Evolutionary conservation across 2,797 vertebrate genomes (phyloP).

Genomic region (Lacerta agilis): DNA sequence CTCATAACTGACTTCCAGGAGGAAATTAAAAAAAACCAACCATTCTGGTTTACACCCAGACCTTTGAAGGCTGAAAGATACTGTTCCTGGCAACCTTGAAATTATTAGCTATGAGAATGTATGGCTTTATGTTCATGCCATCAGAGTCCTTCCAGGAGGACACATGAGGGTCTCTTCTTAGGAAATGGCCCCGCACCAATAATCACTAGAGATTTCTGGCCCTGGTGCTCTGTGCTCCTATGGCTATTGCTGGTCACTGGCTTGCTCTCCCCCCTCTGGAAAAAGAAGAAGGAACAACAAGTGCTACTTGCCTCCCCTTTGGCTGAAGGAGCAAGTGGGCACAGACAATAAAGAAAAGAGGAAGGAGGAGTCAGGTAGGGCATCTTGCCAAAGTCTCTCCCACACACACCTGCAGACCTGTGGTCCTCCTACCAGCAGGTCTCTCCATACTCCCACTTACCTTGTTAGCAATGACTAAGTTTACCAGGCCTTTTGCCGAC

Average conservation of each 20-base stretch:
- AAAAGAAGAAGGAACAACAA: neutral
- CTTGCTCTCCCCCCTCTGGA: neutral
- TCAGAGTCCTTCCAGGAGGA: too few species aligned
- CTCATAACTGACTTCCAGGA: too few species aligned
- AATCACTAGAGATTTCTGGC: neutral
- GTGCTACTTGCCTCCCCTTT: neutral
- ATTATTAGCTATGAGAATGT: too few species aligned
- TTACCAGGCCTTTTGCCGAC: constrained; percentile 53
- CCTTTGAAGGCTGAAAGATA: neutral
- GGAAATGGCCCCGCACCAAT: neutral
- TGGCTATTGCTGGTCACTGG: neutral
- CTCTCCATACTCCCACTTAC: constrained; percentile 56
- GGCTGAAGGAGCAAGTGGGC: neutral
- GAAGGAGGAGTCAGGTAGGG: neutral
- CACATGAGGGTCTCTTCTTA: too few species aligned
- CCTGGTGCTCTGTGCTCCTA: neutral
- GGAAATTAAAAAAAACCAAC: too few species aligned
- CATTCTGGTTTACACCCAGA: neutral
- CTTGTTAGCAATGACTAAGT: constrained; percentile 69
- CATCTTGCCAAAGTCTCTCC: neutral
- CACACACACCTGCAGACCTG: neutral
- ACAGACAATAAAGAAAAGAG: too few species aligned
- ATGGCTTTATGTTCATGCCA: too few species aligned
- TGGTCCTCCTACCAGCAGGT: too few species aligned
- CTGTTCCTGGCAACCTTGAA: neutral